phyloP scores from a whole-genome alignment of 2,113 vertebrate species.

The Copsychus sechellarum region DNA sequence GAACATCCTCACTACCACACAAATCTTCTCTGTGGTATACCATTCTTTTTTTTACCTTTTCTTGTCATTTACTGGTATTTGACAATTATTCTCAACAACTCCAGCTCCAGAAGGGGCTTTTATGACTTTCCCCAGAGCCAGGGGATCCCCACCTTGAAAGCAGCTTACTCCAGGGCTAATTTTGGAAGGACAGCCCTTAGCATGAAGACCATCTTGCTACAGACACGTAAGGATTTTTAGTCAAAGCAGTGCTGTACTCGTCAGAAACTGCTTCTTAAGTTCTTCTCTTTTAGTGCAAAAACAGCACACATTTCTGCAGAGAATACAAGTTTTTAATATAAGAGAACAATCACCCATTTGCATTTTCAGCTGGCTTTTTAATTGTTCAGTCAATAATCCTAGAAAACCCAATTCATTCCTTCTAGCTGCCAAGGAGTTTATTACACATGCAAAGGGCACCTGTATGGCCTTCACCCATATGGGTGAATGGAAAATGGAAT shows the following conservation, averaged over 20 bases:
- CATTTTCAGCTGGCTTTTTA: background rate
- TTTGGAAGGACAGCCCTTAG: background rate
- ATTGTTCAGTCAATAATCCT: background rate
- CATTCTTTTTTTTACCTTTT: background rate
- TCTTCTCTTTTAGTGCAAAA: background rate
- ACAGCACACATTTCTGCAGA: background rate
- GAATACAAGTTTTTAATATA: background rate
- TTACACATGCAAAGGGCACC: background rate
- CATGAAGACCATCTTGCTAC: background rate
- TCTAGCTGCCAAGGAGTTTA: background rate
- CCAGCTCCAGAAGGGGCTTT: background rate
- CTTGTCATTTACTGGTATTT: background rate
- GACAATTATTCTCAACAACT: background rate
- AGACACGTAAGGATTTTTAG: background rate
- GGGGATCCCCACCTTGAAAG: background rate
- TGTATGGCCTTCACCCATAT: background rate
- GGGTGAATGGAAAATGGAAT: too few species aligned
- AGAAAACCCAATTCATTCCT: background rate
- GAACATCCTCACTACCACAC: background rate
- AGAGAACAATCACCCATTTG: background rate
- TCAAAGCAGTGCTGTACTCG: background rate
- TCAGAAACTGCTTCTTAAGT: background rate
- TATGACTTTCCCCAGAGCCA: background rate
- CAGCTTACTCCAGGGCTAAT: background rate
- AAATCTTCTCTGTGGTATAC: fast-evolving